A percentile compares a stretch with the other conserved stretches of the same genome.
Conservation (phyloP, 30 jellyfish, hydroid and myxozoan genomes). For the Phacellophora camtschatica region DNA sequence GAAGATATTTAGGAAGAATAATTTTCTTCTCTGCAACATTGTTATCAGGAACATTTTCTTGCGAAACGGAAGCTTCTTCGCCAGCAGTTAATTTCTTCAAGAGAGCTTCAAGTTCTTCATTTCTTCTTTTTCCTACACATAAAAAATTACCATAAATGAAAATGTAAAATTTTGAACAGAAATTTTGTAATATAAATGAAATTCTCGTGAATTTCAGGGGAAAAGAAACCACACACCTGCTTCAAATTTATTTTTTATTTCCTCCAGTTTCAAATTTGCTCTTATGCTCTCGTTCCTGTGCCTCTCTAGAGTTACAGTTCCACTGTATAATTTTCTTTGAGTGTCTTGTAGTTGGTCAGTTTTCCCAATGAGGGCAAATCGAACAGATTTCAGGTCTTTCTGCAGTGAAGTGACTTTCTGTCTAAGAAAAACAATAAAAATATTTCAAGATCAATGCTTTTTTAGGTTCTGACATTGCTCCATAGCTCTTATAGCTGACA, state of each 20-base stretch:
- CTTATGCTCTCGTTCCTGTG: constrained; percentile 42
- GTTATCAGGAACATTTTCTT: not conserved
- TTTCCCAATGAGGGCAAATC: constrained; percentile 41
- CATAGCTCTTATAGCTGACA: too few relatives aligned
- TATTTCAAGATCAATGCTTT: too few relatives aligned
- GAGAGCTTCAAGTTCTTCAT: constrained; percentile 18
- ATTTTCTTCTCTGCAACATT: constrained; percentile 1
- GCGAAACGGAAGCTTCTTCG: constrained; percentile 20
- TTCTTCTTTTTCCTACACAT: not conserved
- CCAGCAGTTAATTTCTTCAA: constrained; percentile 12
- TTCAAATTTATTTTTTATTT: constrained; percentile 47
- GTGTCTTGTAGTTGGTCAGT: constrained; percentile 55
- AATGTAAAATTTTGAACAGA: too few relatives aligned
- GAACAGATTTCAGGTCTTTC: constrained; percentile 4
- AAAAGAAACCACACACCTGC: constrained; percentile 52
- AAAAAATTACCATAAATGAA: not conserved
- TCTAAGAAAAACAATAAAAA: not conserved
- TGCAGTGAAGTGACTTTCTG: constrained; percentile 8
- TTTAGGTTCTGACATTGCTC: too few relatives aligned
- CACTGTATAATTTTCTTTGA: constrained; percentile 55
- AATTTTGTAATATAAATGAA: too few relatives aligned
- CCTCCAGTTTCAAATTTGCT: constrained; percentile 48
- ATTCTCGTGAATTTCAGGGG: too few relatives aligned
- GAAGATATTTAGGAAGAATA: constrained; percentile 27
- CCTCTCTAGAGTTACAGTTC: constrained; percentile 27